These are phyloP conservation scores for Mercenaria mercenaria DNA, from an alignment of 1,140 invertebrate genomes.

Conservation along the genomic window DNA sequence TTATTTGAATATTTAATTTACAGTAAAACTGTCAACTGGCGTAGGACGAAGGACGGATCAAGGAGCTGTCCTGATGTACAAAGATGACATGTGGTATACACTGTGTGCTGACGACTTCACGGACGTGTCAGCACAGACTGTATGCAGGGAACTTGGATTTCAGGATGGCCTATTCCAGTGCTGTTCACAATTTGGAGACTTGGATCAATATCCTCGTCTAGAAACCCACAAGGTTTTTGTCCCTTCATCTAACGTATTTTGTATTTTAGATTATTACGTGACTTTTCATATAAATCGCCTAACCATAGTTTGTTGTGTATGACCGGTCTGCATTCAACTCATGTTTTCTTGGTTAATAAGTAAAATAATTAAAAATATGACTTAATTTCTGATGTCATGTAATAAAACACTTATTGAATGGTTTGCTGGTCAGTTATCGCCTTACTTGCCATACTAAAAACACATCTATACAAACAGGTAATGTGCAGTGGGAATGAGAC, in stretches of 20 bases:
- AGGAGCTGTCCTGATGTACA: conserved; percentile 54
- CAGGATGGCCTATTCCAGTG: conserved; percentile 55
- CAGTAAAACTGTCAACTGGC: conserved; percentile 63
- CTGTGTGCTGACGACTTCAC: conserved; percentile 67
- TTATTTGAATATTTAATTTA: background rate
- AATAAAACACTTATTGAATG: too few relatives aligned
- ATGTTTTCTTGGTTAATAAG: too few relatives aligned
- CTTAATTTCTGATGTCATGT: background rate
- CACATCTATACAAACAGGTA: conserved; percentile 21
- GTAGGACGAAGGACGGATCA: conserved; percentile 46
- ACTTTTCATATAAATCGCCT: too few relatives aligned
- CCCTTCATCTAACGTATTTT: background rate
- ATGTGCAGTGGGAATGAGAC: conserved; percentile 20
- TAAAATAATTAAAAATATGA: background rate
- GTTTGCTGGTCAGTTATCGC: too few relatives aligned
- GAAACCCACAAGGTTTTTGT: conserved; percentile 19
- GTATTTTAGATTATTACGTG: background rate
- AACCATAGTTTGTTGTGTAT: background rate
- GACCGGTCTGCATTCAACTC: too few relatives aligned
- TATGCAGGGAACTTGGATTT: conserved; percentile 69
- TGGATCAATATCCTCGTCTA: conserved; percentile 18
- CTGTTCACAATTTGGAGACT: conserved; percentile 54
- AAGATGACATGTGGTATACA: conserved; percentile 47
- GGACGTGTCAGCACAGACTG: conserved; percentile 41
- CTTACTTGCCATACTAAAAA: too few relatives aligned